Evolutionary conservation across 2,797 vertebrate species (phyloP), one percentile per base, ranked within the genome.

Genomic region (Poeciliopsis infans): DNA sequence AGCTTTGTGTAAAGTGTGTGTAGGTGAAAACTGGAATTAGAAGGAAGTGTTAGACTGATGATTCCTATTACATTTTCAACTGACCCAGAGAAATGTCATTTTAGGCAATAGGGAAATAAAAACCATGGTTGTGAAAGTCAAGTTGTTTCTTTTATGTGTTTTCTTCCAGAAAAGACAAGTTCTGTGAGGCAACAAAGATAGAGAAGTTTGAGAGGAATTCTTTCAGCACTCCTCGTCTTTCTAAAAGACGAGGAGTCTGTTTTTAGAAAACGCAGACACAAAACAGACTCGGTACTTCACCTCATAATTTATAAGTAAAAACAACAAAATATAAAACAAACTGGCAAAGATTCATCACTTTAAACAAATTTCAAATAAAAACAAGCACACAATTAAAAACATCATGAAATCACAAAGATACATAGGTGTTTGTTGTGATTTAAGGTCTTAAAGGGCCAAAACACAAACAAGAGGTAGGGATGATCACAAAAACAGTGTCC

Each of bases 41-140:
- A 13, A 41, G 76, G 53, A 76, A 51, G 25, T 23, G 59, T 51
- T 16, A 7, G 23, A 47, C 1, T 4, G 43, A 43, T 64, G 74
- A 81, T 36, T 86, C 84, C 82, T 81, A 55, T 90, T 83, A 75
- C 77, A 81, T 81, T 79, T 84, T 82, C 78, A 85, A 84, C 86
- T 88, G 89, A 91, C 85, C 83, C 81, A 86, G 80, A 84, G 78
- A 73, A 79, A 76, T 15, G 72, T 93, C 91, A 92, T 94, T 87
- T 88, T 77, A 87, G 86, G 83, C 86, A 86, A 68, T 33, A n/a
- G 43, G 31, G 59, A 43, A 68, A 79, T 76, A 31, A 83, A 89
- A 90, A 79, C 77, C 36, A 75, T 78, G 79, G 79, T 85, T 90
- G 82, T 87, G 74, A 77, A 79, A 46, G 49, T 72, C 1, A 47